Conservation (phyloP, 2,888 invertebrate species). For the Itoplectis maculator region DNA sequence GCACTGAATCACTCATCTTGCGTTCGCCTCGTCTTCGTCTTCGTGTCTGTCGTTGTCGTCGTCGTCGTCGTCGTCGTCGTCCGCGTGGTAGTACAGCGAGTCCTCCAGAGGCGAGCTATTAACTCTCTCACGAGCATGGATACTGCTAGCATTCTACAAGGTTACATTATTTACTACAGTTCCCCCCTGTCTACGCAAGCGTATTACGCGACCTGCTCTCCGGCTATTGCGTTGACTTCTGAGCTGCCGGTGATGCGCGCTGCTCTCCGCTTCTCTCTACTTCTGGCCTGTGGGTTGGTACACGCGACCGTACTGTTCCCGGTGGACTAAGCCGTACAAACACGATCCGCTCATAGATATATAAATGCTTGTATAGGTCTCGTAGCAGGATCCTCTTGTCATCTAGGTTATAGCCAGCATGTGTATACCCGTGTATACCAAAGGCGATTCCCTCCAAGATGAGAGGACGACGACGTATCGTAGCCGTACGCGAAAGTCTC, state of each 20-base stretch:
- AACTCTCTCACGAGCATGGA: slow-evolving; percentile 75
- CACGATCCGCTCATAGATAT: slow-evolving; percentile 45
- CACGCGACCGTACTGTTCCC: slow-evolving; percentile 62
- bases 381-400: slow-evolving; percentile 21
- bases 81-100: slow-evolving; percentile 68
- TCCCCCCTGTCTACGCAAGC: slow-evolving; percentile 70
- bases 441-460: slow-evolving; percentile 3
- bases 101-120: slow-evolving; percentile 79
- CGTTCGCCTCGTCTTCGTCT: slow-evolving; percentile 55
- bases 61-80: slow-evolving; percentile 38
- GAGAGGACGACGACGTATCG: slow-evolving; percentile 40
- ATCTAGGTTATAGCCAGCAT: slow-evolving; percentile 6
- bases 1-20: slow-evolving; percentile 83
- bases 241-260: slow-evolving; percentile 36
- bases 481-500: slow-evolving; percentile 58
- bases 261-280: slow-evolving; percentile 57
- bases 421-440: slow-evolving; percentile 17
- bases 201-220: slow-evolving; percentile 71
- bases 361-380: slow-evolving; percentile 24
- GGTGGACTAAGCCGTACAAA: slow-evolving; percentile 52
- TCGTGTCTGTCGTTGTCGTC: background rate
- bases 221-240: slow-evolving; percentile 54
- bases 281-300: slow-evolving; percentile 51
- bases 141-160: slow-evolving; percentile 77
- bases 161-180: slow-evolving; percentile 80